Evolutionary conservation across 2,113 vertebrate genomes (phyloP), one percentile per base, ranked within the genome.

Genomic region (Aplodontia rufa): DNA sequence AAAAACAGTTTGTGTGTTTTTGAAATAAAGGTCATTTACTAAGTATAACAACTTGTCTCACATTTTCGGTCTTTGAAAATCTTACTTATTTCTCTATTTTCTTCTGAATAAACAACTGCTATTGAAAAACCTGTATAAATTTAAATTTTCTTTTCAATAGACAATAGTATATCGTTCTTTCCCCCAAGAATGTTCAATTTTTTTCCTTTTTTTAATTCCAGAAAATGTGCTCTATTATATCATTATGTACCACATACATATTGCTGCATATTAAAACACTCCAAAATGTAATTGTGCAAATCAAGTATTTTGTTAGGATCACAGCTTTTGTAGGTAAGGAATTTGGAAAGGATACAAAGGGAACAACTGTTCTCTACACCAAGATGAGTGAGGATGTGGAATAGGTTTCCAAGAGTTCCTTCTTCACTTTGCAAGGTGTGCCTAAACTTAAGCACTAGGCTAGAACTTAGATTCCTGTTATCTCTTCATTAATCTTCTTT

Each of bases 1-100:
- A 58, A 58, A 20, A 80, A 68, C 13, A 26, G 4, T 51, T 81
- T 87, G 14, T 66, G 30, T 72, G 22, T 90, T 85, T 91, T 69
- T 85, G 45, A 81, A 64, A 0, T 64, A 16, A 69, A 95, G 19
- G 2, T 81, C 8, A 76, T 28, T 91, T 75, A 47, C 0, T 84
- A n/a, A 16, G 16, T 74, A 83, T 79, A n/a, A 84, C 42, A 75
- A 12, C 16, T 69, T 90, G 30, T 68, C 32, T 68, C 37, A 58
- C 10, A 86, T 58, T 85, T 90, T 72, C 49, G 90, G 80, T 76
- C 30, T 71, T 88, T 76, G 35, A 75, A 3, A 69, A 49, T 62
- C n/a, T 93, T 93, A 62, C 2, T 55, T 85, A 75, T 69, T 74
- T 93, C 12, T 60, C 1, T 51, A 53, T 83, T 90, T 93, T 92